Percentiles rank a stretch among this genome's conserved stretches.
These are phyloP conservation scores for Actinia equina DNA, from an alignment of 64 coral and sea anemone genomes.

Conservation along the genomic window DNA sequence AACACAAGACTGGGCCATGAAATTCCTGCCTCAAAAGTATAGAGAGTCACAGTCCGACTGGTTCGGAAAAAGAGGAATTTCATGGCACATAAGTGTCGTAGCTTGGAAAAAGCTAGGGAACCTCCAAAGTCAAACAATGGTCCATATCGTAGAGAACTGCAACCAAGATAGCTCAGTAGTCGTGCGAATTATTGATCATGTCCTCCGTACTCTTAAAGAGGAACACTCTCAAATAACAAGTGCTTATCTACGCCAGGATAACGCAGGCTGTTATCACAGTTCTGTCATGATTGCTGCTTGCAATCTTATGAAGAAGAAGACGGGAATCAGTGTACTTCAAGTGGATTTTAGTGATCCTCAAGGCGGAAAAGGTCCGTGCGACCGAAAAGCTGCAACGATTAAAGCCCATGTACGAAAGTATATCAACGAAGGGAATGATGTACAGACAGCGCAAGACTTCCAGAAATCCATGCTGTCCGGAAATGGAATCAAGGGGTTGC, in stretches of 20 bases:
- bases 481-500: too few species aligned
- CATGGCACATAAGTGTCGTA: slow-evolving; percentile 27
- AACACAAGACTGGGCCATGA: slow-evolving; percentile 37
- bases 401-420: slow-evolving; percentile 36
- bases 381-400: too few species aligned
- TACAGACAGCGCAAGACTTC: slow-evolving; percentile 29
- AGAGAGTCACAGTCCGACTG: slow-evolving; percentile 13
- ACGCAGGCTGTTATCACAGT: not conserved
- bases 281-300: slow-evolving; percentile 23
- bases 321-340: slow-evolving; percentile 12
- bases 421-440: slow-evolving; percentile 35
- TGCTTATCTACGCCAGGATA: slow-evolving; percentile 28
- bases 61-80: slow-evolving; percentile 38
- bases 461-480: slow-evolving; percentile 36
- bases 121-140: slow-evolving; percentile 27
- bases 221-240: slow-evolving; percentile 36
- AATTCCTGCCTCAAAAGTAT: slow-evolving; percentile 28
- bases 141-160: slow-evolving; percentile 27
- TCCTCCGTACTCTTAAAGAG: slow-evolving; percentile 19
- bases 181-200: slow-evolving; percentile 18
- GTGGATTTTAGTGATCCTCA: too few species aligned
- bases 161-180: slow-evolving; percentile 7
- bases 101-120: not conserved
- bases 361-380: too few species aligned
- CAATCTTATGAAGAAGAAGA: slow-evolving; percentile 23